Percentiles rank a stretch among this genome's conserved stretches.
Evolutionary conservation across 2,888 invertebrate genomes (phyloP).

Genomic region (Muscina levida): DNA sequence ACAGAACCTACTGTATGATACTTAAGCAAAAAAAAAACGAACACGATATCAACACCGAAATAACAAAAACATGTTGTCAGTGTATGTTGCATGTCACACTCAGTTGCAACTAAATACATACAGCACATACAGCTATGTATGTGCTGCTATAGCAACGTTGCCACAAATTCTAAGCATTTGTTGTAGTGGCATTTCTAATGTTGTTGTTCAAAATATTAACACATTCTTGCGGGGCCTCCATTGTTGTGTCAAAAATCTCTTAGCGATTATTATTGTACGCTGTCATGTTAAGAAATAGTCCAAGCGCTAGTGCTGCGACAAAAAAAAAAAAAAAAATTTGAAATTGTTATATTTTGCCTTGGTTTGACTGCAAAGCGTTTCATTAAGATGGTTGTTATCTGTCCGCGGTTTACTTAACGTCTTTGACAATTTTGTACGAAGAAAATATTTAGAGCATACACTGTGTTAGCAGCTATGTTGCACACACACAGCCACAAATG

Average conservation of each 20-base stretch:
- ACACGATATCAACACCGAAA: too few relatives aligned
- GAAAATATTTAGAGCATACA: slow-evolving; percentile 62
- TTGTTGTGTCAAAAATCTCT: slow-evolving; percentile 65
- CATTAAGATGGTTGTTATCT: too few relatives aligned
- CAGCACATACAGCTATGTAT: too few relatives aligned
- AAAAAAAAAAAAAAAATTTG: neutral
- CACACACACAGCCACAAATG: too few relatives aligned
- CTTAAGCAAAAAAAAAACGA: too few relatives aligned
- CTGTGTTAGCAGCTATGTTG: too few relatives aligned
- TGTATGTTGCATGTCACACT: slow-evolving; percentile 28
- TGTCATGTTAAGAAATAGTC: slow-evolving; percentile 16
- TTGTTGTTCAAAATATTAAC: slow-evolving; percentile 60
- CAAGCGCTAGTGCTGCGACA: neutral
- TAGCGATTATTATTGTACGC: slow-evolving; percentile 53
- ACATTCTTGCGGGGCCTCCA: slow-evolving; percentile 61
- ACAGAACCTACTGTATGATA: too few relatives aligned
- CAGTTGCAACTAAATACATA: slow-evolving; percentile 13
- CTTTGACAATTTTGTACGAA: slow-evolving; percentile 13
- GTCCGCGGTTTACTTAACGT: slow-evolving; percentile 33
- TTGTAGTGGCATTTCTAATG: slow-evolving; percentile 34
- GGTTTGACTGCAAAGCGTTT: neutral
- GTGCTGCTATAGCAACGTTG: slow-evolving; percentile 24
- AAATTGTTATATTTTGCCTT: neutral
- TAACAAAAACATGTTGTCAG: slow-evolving; percentile 12
- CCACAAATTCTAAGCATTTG: neutral